Evolutionary conservation across 1,140 invertebrate species (phyloP).

Genomic region (Drosophila funebris): DNA sequence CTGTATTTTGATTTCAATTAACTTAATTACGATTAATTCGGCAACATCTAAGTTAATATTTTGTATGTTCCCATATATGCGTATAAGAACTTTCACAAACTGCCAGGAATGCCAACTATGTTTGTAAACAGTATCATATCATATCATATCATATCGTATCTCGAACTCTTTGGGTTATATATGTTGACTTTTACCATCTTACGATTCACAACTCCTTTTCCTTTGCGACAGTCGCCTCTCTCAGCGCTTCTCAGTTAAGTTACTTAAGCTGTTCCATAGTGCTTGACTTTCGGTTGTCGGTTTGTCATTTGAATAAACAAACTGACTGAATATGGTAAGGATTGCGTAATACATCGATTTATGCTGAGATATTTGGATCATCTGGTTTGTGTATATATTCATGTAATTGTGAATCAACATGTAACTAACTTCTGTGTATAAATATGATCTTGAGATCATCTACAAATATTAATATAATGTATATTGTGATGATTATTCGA

Average conservation of each 20-base stretch:
- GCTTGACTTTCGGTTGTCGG: no score
- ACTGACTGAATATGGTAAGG: no score
- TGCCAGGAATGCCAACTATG: neutral
- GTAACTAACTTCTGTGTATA: slow-evolving; percentile 9
- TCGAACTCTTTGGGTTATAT: neutral
- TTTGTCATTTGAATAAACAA: no score
- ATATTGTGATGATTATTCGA: neutral
- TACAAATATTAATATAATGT: slow-evolving; percentile 1
- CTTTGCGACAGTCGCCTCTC: no score
- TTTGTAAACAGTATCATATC: neutral
- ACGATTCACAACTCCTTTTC: slow-evolving; percentile 32
- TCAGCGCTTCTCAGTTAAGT: neutral
- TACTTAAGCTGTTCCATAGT: neutral
- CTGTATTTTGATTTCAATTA: slow-evolving; percentile 31
- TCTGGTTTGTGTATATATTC: neutral
- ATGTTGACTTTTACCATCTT: neutral
- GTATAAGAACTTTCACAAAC: neutral
- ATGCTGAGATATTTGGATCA: no score
- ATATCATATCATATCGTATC: neutral
- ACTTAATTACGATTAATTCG: neutral
- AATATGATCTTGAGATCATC: slow-evolving; percentile 1
- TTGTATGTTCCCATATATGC: neutral
- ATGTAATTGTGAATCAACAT: neutral
- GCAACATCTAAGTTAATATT: slow-evolving; percentile 18
- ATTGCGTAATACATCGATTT: no score